These are phyloP conservation scores for Orycteropus afer DNA, from an alignment of 2,113 vertebrate species.

Conservation along the genomic window DNA sequence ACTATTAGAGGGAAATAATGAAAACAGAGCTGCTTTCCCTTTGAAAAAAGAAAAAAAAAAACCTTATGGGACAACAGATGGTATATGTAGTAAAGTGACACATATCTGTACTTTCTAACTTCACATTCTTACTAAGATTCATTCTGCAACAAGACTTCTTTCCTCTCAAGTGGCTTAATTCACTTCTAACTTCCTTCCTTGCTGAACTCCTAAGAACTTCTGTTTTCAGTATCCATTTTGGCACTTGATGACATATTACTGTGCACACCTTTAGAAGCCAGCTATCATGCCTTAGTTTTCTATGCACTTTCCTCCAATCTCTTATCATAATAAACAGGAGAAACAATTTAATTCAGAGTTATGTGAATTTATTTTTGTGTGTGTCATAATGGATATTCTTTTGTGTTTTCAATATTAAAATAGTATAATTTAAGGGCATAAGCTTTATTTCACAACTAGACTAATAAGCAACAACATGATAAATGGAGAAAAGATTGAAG, in stretches of 20 bases:
- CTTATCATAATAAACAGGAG: neutral
- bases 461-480: too few relatives aligned
- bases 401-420: neutral
- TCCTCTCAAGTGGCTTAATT: neutral
- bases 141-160: neutral
- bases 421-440: neutral
- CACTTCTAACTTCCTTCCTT: neutral
- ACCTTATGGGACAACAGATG: too few relatives aligned
- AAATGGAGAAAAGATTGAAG: too few relatives aligned
- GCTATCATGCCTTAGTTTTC: neutral
- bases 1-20: too few relatives aligned
- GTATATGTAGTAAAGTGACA: too few relatives aligned
- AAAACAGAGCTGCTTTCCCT: too few relatives aligned
- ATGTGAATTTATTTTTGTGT: neutral
- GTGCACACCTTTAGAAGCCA: neutral
- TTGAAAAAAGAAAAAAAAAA: too few relatives aligned
- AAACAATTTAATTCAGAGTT: neutral
- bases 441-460: too few relatives aligned
- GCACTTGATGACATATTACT: neutral
- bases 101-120: too few relatives aligned
- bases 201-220: neutral
- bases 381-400: neutral
- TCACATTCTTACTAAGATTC: neutral
- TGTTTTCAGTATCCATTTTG: neutral
- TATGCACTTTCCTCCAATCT: neutral